Base-by-base conservation (phyloP, 2,797 vertebrate genomes). In the Macrochelys suwanniensis region DNA sequence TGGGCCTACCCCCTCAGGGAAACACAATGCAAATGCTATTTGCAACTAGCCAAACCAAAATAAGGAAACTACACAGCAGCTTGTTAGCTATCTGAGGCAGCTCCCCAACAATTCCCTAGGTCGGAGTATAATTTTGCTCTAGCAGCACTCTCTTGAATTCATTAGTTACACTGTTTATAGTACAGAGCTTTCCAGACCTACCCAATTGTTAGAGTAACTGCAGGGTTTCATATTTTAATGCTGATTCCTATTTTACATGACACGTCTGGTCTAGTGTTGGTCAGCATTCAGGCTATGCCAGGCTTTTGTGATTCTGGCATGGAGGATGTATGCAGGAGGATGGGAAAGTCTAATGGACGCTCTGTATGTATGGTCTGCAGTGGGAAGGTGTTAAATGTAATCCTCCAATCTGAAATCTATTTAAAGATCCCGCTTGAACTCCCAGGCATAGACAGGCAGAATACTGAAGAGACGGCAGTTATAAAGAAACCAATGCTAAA, bases 131-230 rank as follows among this genome's bases (percentile, higher is more conserved):
- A 53, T 61, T 94, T 82, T 80, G 59, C 87, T 93, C 78, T 51
- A 89, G 82, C 65, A 92, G 74, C 79, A 28, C 33, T 49, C 74
- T 89, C 1, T 0, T 76, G 85, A 94, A 80, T 90, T 51, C 25
- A 80, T 95, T 56, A 9, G 80, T 88, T 91, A 85, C 33, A 87
- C 80, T 93, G 65, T 42, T 96, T 49, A 78, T 26, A 82, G 92
- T 76, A n/a, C 82, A 50, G 26, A 68, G 47, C 77, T 89, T 93
- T 91, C 37, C 31, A 81, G 59, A 33, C 5, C 76, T 85, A 57
- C n/a, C 4, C 59, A 80, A 78, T 59, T 81, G 76, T 79, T 50
- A 92, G 57, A 92, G 15, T 86, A 92, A 92, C 81, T 71, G 53
- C 21, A 88, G 51, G 5, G 16, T 56, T 95, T 88, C 59, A 65